Evolutionary conservation across 2,797 vertebrate species (phyloP), one percentile per base, ranked within the genome.

Genomic region (Neosilurus hyrtlii): DNA sequence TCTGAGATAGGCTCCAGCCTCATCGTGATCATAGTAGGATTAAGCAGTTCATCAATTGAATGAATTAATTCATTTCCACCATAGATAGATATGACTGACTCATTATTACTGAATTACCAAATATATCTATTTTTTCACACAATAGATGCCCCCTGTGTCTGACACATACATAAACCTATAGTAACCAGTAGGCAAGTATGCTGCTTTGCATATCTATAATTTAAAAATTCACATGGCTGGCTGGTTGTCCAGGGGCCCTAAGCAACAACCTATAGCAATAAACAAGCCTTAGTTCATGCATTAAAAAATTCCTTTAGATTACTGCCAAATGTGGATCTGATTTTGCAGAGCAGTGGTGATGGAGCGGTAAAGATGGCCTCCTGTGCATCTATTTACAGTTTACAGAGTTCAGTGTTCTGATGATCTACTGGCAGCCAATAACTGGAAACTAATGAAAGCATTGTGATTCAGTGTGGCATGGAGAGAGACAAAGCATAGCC

Each of bases 391-490:
- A 91, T 62, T 90, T 93, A 92, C 91, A 92, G 92, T 93, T 92
- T 91, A 92, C 89, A 93, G 92, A 43, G 37, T 43, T 43, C 92
- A 93, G 92, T 91, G 92, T 93, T 94, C 91, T 92, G 91, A 90
- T 92, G 93, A 93, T 92, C 92, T 91, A 88, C 91, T 93, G 93
- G 92, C 92, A 85, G 87, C 71, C 15, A 56, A 88, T 89, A 88
- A 92, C 88, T 92, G 91, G 91, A 93, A 93, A 82, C 87, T 91
- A 91, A 93, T 91, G 90, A 90, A 92, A 92, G 91, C 88, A 87
- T 20, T 76, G 84, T 88, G 93, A 94, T 91, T 90, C 92, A 90
- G 86, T n/a, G 89, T 86, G 89, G 91, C 56, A 84, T 85, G 35
- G 80, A 91, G 91, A 11, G 61, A 80, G 78, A 80, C 63, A 80